Conservation (phyloP, 1,140 invertebrate species). For the Arctopsyche grandis region DNA sequence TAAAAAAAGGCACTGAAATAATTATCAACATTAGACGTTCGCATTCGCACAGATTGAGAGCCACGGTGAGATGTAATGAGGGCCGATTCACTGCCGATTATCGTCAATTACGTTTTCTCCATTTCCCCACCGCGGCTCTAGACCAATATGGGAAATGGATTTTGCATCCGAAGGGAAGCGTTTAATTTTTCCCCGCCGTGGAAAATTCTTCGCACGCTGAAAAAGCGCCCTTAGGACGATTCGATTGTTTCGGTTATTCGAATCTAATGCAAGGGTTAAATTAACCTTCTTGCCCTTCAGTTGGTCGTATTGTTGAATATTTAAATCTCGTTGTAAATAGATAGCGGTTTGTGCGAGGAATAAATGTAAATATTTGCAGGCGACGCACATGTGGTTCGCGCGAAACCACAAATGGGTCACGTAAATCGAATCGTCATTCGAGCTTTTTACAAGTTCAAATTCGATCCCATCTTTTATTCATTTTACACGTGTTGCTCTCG, state of each 20-base stretch:
- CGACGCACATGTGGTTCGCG: background rate
- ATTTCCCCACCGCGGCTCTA: conserved; percentile 16
- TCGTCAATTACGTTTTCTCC: conserved; percentile 39
- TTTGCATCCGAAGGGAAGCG: conserved; percentile 34
- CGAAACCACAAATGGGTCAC: background rate
- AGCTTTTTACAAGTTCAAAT: conserved; percentile 5
- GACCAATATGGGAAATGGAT: conserved; percentile 40
- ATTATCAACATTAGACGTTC: background rate
- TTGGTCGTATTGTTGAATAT: background rate
- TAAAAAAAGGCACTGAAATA: background rate
- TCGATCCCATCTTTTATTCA: conserved; percentile 15
- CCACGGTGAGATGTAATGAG: conserved; percentile 26
- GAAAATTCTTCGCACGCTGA: background rate
- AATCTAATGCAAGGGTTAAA: no score
- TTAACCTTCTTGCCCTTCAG: background rate
- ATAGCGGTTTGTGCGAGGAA: no score
- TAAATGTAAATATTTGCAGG: background rate
- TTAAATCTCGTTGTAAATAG: no score
- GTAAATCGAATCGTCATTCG: conserved; percentile 15
- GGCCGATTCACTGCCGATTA: conserved; percentile 33
- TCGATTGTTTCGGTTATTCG: no score
- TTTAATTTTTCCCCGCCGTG: conserved; percentile 27
- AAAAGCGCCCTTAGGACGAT: background rate
- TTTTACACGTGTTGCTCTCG: conserved; percentile 18
- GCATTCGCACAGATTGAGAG: conserved; percentile 14